These are phyloP conservation scores for Monopis laevigella DNA, from an alignment of 2,888 invertebrate species.

Conservation along the genomic window DNA sequence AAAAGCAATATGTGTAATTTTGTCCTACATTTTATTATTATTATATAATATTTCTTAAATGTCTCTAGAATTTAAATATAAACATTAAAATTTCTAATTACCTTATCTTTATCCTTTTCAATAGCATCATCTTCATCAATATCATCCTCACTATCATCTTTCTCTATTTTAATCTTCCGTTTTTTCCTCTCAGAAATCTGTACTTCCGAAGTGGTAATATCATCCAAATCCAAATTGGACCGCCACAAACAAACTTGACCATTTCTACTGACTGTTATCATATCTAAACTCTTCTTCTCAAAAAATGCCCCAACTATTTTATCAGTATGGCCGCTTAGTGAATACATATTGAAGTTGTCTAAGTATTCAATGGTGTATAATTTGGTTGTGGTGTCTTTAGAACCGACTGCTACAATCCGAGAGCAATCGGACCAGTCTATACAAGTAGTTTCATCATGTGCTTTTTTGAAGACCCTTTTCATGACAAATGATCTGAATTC, in stretches of 20 bases:
- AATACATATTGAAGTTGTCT: constrained; percentile 78
- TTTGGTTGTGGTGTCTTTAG: constrained; percentile 88
- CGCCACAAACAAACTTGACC: constrained; percentile 90
- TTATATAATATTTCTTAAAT: too few species aligned
- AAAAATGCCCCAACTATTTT: constrained; percentile 88
- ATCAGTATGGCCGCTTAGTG: constrained; percentile 87
- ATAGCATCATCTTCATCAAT: constrained; percentile 66
- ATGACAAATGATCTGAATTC: constrained; percentile 90
- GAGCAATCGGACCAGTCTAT: constrained; percentile 96
- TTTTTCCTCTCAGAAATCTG: constrained; percentile 61
- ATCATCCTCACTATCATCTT: constrained; percentile 72
- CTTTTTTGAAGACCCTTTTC: constrained; percentile 82
- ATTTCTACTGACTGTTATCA: constrained; percentile 84
- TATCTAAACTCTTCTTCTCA: constrained; percentile 83
- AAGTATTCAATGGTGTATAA: constrained; percentile 81
- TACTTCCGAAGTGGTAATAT: constrained; percentile 64
- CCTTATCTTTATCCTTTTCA: constrained; percentile 63
- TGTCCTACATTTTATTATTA: too few species aligned
- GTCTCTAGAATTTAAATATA: too few species aligned
- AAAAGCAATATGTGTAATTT: too few species aligned
- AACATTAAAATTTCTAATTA: too few species aligned
- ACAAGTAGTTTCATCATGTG: constrained; percentile 85
- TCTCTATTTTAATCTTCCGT: constrained; percentile 34
- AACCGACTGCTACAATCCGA: constrained; percentile 86
- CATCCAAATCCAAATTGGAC: constrained; percentile 77